phyloP scores from a whole-genome alignment of 2,113 vertebrate genomes.

The Nerophis lumbriciformis region DNA sequence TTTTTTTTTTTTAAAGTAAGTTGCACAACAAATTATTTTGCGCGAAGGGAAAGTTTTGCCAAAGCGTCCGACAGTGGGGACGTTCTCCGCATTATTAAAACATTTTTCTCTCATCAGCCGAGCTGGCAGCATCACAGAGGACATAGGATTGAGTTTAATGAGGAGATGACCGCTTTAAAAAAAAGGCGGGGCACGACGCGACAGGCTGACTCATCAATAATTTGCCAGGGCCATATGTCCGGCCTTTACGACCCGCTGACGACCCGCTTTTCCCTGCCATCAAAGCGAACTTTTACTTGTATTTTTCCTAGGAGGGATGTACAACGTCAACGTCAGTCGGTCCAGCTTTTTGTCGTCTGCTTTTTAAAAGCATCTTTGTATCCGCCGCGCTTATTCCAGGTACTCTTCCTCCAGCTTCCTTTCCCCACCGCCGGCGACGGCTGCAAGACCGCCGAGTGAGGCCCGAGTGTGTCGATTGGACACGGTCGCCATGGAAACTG shows the following conservation, averaged over 20 bases:
- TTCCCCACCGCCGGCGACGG: conserved; percentile 9
- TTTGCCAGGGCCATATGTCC: conserved; percentile 32
- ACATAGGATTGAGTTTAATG: not conserved
- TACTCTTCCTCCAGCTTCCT: conserved; percentile 20
- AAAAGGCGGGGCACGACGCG: conserved; percentile 10
- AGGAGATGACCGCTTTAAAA: conserved; percentile 16
- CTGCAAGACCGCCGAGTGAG: conserved; percentile 1
- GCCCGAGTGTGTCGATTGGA: conserved; percentile 33
- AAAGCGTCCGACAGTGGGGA: not conserved
- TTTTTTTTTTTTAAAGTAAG: too few species aligned
- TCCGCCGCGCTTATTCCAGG: conserved; percentile 37
- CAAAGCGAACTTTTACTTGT: conserved; percentile 38
- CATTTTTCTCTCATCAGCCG: not conserved
- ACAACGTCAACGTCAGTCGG: conserved; percentile 13
- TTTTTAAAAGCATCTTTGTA: conserved; percentile 32
- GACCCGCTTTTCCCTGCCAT: conserved; percentile 22
- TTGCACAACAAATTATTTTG: too few species aligned
- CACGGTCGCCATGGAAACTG: conserved; percentile 74
- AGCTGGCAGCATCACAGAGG: conserved; percentile 6
- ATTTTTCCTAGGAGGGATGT: conserved; percentile 22
- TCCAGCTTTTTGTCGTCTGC: not conserved
- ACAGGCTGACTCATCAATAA: conserved; percentile 41
- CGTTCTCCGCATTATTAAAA: not conserved
- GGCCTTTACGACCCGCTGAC: conserved; percentile 10
- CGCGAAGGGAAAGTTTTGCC: not conserved